Conservation (phyloP, 2,797 vertebrate species). For the Australoheros facetus region DNA sequence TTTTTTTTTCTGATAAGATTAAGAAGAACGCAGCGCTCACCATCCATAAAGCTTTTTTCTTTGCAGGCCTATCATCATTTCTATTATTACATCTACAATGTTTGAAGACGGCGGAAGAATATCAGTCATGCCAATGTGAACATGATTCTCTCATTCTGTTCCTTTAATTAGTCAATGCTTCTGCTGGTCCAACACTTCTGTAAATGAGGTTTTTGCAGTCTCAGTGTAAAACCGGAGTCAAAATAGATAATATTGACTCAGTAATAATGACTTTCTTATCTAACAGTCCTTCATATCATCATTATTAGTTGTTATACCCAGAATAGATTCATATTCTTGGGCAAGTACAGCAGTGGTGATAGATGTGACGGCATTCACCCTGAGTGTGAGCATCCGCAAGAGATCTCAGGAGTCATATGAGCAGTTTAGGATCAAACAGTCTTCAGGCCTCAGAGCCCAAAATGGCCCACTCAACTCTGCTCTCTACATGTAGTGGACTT, state of each 20-base stretch:
- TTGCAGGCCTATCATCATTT: conserved; percentile 24
- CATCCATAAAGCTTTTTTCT: conserved; percentile 12
- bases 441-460: conserved; percentile 41
- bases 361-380: conserved; percentile 32
- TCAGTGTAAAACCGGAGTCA: conserved; percentile 35
- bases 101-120: conserved; percentile 30
- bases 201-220: conserved; percentile 39
- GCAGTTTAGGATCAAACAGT: conserved; percentile 69
- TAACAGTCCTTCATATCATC: conserved; percentile 34
- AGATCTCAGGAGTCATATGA: conserved; percentile 61
- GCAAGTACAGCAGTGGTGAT: conserved; percentile 26
- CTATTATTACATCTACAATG: conserved; percentile 19
- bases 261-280: conserved; percentile 57
- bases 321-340: conserved; percentile 38
- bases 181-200: conserved; percentile 33
- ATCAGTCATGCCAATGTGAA: conserved; percentile 40
- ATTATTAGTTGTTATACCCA: conserved; percentile 31
- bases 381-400: conserved; percentile 25
- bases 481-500: conserved; percentile 51
- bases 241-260: conserved; percentile 51
- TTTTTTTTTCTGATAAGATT: conserved; percentile 15
- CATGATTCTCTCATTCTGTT: conserved; percentile 37
- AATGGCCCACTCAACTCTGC: conserved; percentile 60
- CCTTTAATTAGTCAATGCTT: conserved; percentile 38
- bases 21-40: conserved; percentile 15